Base-by-base conservation (phyloP, 2,888 invertebrate genomes). In the Nemotelus nigrinus region DNA sequence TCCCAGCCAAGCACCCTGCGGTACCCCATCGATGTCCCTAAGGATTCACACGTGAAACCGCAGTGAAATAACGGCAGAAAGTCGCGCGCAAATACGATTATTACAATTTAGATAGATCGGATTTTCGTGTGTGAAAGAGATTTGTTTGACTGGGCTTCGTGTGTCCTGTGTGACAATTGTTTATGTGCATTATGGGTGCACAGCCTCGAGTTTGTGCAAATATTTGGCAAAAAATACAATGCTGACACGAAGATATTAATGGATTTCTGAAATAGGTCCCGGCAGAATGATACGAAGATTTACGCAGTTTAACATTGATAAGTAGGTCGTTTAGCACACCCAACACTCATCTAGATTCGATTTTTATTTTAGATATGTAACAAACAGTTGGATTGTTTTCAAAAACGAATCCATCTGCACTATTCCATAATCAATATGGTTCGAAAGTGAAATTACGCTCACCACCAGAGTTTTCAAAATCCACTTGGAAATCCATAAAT, bases 1-100 rank as follows among this genome's bases (percentile, higher is more conserved):
- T 76, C 70, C 63, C 78, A 78, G 43, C 67, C 47, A 70, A 68
- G 71, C 68, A 76, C 75, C 78, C 78, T 72, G 76, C 50, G 77
- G 78, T 78, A 76, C 72, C 60, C 71, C 74, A 39, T 47, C 55
- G 25, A 43, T 48, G 55, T 70, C 70, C 70, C 70, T 53, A 43
- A 53, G 70, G 70, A 70, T 70, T 70, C 70, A 70, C 53, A 55
- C 70, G 55, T 47, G 47, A 70, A 70, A 70, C 70, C 70, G 70
- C 70, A 70, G 43, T 50, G 47, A 55, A 70, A 70, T 53, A 55
- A 53, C 70, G 70, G 44, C 70, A 70, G 53, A 70, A 53, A 55
- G 70, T 55, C 70, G 70, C 47, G 7, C 43, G 53, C 70, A 70
- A 70, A 70, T 70, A 70, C 50, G 70, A 70, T 70, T 70, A 70